phyloP scores from a whole-genome alignment of 2,888 invertebrate genomes.

The Lasioglossum vierecki region DNA sequence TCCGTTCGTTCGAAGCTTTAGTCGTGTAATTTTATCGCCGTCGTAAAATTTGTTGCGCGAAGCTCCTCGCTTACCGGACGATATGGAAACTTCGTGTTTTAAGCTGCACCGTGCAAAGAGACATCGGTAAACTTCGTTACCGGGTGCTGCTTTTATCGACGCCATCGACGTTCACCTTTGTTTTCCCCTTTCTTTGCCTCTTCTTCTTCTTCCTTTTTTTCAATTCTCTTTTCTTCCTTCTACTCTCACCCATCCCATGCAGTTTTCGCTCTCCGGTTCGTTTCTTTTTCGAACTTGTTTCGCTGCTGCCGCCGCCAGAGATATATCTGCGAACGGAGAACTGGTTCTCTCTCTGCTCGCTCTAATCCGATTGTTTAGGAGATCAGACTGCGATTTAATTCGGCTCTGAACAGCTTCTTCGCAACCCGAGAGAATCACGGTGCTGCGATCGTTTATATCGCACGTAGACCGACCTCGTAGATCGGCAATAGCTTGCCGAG shows the following conservation, averaged over 20 bases:
- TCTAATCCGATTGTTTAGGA: conserved; percentile 24
- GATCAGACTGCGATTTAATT: conserved; percentile 14
- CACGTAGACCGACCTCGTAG: background rate
- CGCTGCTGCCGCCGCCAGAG: background rate
- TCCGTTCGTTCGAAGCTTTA: conserved; percentile 36
- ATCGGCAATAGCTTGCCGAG: background rate
- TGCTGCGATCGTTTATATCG: conserved; percentile 1
- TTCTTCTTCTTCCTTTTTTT: background rate
- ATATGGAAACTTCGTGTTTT: conserved; percentile 47
- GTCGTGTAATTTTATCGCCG: conserved; percentile 54
- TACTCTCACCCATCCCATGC: background rate
- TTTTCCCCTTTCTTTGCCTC: background rate
- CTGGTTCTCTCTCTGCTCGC: background rate
- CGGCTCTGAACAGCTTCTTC: background rate
- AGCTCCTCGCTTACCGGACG: conserved; percentile 17
- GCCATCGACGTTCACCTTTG: conserved; percentile 42
- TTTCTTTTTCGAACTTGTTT: conserved; percentile 4
- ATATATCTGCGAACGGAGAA: background rate
- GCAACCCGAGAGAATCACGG: background rate
- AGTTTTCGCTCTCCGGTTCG: background rate
- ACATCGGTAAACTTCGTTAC: conserved; percentile 52
- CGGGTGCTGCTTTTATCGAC: conserved; percentile 32
- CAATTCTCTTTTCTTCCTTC: background rate
- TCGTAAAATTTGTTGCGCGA: conserved; percentile 52
- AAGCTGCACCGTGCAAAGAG: conserved; percentile 27